Conservation (phyloP, 2,888 invertebrate genomes). For the Argynnis bischoffii region DNA sequence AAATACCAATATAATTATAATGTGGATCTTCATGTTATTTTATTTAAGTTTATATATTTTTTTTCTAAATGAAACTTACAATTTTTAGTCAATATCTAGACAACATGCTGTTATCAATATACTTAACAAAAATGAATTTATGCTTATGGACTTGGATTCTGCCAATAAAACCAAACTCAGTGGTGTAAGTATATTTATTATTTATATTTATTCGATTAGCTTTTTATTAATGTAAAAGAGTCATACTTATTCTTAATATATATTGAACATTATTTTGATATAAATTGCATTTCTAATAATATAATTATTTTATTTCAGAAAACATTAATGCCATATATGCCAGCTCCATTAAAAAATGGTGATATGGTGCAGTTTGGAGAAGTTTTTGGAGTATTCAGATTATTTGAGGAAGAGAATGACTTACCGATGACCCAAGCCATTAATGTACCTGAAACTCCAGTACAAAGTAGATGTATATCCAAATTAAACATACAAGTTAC, state of each 20-base stretch:
- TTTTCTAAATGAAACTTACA: slow-evolving; percentile 10
- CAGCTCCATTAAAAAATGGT: slow-evolving; percentile 63
- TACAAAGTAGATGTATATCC: slow-evolving; percentile 48
- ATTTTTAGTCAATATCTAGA: slow-evolving; percentile 70
- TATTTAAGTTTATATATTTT: background rate
- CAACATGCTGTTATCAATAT: slow-evolving; percentile 76
- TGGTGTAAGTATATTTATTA: slow-evolving; percentile 58
- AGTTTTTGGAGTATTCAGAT: slow-evolving; percentile 66
- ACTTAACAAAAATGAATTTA: slow-evolving; percentile 57
- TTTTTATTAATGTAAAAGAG: background rate
- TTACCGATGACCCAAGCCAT: slow-evolving; percentile 72
- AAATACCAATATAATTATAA: background rate
- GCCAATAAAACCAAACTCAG: slow-evolving; percentile 70
- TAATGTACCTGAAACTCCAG: slow-evolving; percentile 67
- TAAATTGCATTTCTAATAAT: background rate
- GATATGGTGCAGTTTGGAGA: slow-evolving; percentile 73
- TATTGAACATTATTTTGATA: background rate
- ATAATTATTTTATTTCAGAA: slow-evolving; percentile 51
- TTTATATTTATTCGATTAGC: background rate
- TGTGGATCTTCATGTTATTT: background rate
- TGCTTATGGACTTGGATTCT: slow-evolving; percentile 74
- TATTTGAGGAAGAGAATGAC: slow-evolving; percentile 62
- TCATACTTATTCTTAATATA: slow-evolving; percentile 2
- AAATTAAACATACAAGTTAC: slow-evolving; percentile 52
- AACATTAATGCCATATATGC: slow-evolving; percentile 63